These are phyloP conservation scores for Neogale vison DNA, from an alignment of 2,113 vertebrate species.

Conservation along the genomic window DNA sequence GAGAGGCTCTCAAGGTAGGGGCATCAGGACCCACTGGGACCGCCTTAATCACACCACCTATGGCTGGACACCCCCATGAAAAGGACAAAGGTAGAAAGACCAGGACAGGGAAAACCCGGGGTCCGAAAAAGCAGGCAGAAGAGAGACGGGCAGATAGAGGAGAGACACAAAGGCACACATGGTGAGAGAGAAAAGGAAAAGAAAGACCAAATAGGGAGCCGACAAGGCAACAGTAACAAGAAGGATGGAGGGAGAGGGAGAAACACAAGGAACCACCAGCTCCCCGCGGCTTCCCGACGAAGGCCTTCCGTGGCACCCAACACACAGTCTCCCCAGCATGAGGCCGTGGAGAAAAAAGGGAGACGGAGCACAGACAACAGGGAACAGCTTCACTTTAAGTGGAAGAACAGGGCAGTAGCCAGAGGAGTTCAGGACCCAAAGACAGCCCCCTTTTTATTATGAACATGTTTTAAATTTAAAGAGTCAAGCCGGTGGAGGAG, in stretches of 20 bases:
- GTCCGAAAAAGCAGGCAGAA: background rate
- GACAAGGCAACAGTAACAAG: background rate
- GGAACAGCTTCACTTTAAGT: background rate
- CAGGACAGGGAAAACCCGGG: background rate
- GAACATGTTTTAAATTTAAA: background rate
- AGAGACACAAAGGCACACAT: background rate
- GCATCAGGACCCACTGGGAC: too few relatives aligned
- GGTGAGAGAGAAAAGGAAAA: background rate
- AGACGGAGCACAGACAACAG: rapidly evolving
- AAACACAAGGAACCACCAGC: rapidly evolving
- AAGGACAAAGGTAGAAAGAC: background rate
- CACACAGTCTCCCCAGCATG: rapidly evolving
- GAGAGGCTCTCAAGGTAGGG: background rate
- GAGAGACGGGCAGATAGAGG: background rate
- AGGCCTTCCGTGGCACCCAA: background rate
- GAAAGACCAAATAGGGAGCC: background rate
- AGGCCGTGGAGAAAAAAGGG: background rate
- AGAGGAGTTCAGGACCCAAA: background rate
- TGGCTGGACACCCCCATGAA: background rate
- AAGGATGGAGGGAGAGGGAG: background rate
- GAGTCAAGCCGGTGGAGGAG: background rate
- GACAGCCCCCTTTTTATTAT: background rate
- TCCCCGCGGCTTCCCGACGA: background rate
- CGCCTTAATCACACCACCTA: background rate
- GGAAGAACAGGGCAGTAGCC: background rate